Evolutionary conservation across 2,797 vertebrate species (phyloP).

Genomic region (Chloroceryle inda): DNA sequence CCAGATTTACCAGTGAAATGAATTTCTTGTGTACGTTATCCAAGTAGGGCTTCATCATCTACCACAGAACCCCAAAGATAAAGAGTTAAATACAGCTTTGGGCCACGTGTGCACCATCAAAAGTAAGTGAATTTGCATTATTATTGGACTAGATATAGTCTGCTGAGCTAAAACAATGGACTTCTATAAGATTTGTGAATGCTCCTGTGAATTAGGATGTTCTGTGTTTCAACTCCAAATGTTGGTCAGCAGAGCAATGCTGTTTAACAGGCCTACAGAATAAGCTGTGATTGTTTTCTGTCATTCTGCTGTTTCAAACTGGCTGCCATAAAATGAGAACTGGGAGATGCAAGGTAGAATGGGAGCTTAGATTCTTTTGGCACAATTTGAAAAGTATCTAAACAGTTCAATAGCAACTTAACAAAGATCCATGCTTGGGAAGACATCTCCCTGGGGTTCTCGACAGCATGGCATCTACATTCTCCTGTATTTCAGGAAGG

Average conservation of each 20-base stretch:
- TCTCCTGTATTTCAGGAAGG: background rate
- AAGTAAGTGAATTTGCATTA: constrained; percentile 10
- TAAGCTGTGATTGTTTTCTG: background rate
- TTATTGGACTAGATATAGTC: background rate
- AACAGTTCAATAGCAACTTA: background rate
- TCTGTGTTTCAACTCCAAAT: background rate
- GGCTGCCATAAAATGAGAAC: background rate
- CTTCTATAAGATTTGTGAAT: background rate
- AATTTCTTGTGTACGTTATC: background rate
- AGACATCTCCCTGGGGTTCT: background rate
- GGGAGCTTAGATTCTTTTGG: background rate
- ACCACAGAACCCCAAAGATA: background rate
- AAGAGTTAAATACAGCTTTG: constrained; percentile 29
- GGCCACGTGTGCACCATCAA: background rate
- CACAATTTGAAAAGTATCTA: background rate
- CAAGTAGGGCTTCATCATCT: background rate
- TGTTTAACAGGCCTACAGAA: background rate
- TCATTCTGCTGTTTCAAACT: background rate
- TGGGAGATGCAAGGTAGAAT: background rate
- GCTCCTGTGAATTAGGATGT: background rate
- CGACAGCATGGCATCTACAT: background rate
- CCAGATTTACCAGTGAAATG: background rate
- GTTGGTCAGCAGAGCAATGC: background rate
- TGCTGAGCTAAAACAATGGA: background rate
- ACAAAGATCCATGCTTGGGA: background rate